Evolutionary conservation across 2,888 invertebrate species (phyloP).

Genomic region (Nemapogon koenigi): DNA sequence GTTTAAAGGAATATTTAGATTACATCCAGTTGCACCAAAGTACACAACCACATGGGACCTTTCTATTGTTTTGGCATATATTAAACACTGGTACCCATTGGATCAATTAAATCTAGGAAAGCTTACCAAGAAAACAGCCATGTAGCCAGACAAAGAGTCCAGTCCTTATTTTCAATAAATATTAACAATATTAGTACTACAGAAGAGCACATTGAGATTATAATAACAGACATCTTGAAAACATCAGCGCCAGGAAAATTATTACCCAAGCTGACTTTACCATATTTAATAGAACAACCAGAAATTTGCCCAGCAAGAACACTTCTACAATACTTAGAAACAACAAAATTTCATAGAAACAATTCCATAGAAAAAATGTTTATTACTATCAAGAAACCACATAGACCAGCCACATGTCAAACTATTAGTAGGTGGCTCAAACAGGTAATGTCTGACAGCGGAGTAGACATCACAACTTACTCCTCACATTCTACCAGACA

Average conservation of each 20-base stretch:
- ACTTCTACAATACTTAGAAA: background rate
- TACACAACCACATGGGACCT: conserved; percentile 6
- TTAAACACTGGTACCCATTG: too few relatives aligned
- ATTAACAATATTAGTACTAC: background rate
- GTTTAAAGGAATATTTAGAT: conserved; percentile 7
- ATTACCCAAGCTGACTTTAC: conserved; percentile 9
- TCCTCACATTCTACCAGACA: background rate
- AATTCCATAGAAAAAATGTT: background rate
- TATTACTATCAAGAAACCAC: conserved; percentile 1
- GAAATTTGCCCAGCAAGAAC: conserved; percentile 4
- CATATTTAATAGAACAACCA: conserved; percentile 4
- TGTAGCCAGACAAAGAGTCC: background rate
- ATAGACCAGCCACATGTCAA: background rate
- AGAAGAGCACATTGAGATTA: background rate
- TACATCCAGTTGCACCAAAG: conserved; percentile 6
- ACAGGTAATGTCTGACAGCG: background rate
- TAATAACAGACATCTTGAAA: conserved; percentile 8
- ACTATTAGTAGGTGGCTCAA: conserved; percentile 4
- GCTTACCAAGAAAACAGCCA: too few relatives aligned
- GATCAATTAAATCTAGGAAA: background rate
- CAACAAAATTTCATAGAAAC: background rate
- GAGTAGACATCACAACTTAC: background rate
- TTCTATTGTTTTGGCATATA: background rate
- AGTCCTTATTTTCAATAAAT: background rate
- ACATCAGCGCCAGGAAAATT: conserved; percentile 6